Conservation (phyloP, 2,888 invertebrate species). For the Pyrrhosoma nymphula region DNA sequence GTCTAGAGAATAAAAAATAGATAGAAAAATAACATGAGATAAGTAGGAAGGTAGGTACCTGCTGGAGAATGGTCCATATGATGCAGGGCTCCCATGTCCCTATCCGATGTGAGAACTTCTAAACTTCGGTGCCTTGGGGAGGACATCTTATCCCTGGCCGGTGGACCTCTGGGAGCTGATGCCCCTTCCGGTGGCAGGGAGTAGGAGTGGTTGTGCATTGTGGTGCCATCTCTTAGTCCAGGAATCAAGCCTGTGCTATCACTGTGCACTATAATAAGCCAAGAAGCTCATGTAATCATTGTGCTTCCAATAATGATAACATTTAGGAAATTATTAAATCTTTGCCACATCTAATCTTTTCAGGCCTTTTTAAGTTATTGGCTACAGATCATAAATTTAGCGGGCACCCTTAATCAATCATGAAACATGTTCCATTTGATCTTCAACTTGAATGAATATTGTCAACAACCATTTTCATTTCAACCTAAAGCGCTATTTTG, state of each 20-base stretch:
- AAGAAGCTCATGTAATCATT: background rate
- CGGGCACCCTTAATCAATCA: too few relatives aligned
- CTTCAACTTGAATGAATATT: too few relatives aligned
- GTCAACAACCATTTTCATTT: too few relatives aligned
- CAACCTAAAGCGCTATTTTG: too few relatives aligned
- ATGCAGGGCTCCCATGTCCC: constrained; percentile 39
- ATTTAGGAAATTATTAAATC: background rate
- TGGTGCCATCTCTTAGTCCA: constrained; percentile 56
- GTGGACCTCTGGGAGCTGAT: constrained; percentile 82
- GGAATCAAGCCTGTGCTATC: constrained; percentile 53
- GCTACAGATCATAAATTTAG: too few relatives aligned
- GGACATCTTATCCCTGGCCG: constrained; percentile 84
- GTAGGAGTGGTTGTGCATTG: constrained; percentile 91
- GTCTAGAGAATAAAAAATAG: too few relatives aligned
- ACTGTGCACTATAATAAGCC: background rate
- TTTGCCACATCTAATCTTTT: background rate
- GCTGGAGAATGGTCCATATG: constrained; percentile 49
- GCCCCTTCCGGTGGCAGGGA: constrained; percentile 85
- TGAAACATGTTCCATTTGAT: too few relatives aligned
- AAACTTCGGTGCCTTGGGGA: constrained; percentile 49
- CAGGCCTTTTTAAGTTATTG: too few relatives aligned
- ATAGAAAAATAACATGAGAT: too few relatives aligned
- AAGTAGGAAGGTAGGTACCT: too few relatives aligned
- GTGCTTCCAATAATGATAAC: background rate
- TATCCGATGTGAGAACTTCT: constrained; percentile 39